Evolutionary conservation across 2,797 vertebrate genomes (phyloP), one percentile per base, ranked within the genome.

Genomic region (Falco berigora): DNA sequence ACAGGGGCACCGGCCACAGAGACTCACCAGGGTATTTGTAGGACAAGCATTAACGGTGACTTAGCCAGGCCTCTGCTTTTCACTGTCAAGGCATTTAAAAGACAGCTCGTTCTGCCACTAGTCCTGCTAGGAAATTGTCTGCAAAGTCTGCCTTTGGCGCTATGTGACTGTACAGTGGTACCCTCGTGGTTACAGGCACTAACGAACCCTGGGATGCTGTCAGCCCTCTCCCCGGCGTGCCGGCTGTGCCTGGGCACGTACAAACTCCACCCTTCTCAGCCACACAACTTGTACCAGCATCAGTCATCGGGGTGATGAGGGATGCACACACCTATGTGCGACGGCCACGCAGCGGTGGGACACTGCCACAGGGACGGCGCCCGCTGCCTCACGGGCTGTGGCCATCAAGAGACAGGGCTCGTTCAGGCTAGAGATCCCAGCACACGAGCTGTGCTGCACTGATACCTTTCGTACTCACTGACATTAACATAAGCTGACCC

Each of bases 101-200:
- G 42, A 34, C 47, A 56, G 38, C 28, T 50, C 62, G 32, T 27
- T 56, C 66, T 63, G 71, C 50, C n/a, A 38, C 55, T 49, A 38
- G 59, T 38, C 49, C 50, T 69, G 34, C 46, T 52, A 42, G 38
- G 66, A 73, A 53, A 53, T 3, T 2, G 3, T 23, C 71, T 47
- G 38, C 38, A 8, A 27, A 36, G 53, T 30, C 20, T 12, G 4
- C 10, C 25, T 55, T 66, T 6, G 14, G 61, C 38, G 27, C 61
- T 1, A 2, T 1, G 36, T 11, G 40, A 53, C 38, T 2, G 0
- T 11, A 11, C 52, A 25, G 42, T 27, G 28, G 32, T 14, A 42
- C 23, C 3, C 27, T 5, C 28, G 32, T 21, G 38, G 49, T 69
- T 73, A 46, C 40, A 55, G 55, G 42, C 28, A 42, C 36, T 52